phyloP scores from a whole-genome alignment of 2,888 invertebrate species.

The Perithous albicinctus region DNA sequence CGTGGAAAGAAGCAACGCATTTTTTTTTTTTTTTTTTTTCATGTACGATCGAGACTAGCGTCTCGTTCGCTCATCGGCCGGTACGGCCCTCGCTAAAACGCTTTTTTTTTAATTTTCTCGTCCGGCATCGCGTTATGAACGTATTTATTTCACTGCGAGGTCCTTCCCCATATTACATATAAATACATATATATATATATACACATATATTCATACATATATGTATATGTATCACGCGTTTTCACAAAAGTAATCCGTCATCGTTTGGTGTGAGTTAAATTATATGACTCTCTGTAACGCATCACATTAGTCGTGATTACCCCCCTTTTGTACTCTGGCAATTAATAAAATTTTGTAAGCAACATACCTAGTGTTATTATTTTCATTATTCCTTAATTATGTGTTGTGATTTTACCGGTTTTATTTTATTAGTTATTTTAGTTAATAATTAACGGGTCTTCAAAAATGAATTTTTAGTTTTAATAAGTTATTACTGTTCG shows the following conservation, averaged over 20 bases:
- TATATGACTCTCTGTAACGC: conserved; percentile 73
- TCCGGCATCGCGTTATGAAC: conserved; percentile 71
- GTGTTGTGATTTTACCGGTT: conserved; percentile 74
- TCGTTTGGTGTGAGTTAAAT: conserved; percentile 77
- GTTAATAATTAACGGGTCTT: too few relatives aligned
- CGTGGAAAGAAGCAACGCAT: conserved; percentile 29
- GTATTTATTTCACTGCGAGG: conserved; percentile 75
- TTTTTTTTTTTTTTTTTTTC: too few relatives aligned
- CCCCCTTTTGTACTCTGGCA: conserved; percentile 83
- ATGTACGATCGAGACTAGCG: conserved; percentile 23
- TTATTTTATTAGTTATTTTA: too few relatives aligned
- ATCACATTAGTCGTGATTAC: conserved; percentile 76
- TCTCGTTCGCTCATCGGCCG: conserved; percentile 30
- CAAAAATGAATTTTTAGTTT: too few relatives aligned
- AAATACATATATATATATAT: conserved; percentile 36
- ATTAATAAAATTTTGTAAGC: conserved; percentile 80
- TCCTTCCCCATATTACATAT: conserved; percentile 40
- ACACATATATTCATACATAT: conserved; percentile 54
- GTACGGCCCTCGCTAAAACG: conserved; percentile 41
- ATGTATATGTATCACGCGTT: conserved; percentile 64
- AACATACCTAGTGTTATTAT: conserved; percentile 43
- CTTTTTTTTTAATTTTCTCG: conserved; percentile 47
- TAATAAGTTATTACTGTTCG: too few relatives aligned
- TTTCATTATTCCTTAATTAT: conserved; percentile 14
- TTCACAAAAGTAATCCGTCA: conserved; percentile 65